phyloP scores from a whole-genome alignment of 2,113 vertebrate species.

The Otus sunia region DNA sequence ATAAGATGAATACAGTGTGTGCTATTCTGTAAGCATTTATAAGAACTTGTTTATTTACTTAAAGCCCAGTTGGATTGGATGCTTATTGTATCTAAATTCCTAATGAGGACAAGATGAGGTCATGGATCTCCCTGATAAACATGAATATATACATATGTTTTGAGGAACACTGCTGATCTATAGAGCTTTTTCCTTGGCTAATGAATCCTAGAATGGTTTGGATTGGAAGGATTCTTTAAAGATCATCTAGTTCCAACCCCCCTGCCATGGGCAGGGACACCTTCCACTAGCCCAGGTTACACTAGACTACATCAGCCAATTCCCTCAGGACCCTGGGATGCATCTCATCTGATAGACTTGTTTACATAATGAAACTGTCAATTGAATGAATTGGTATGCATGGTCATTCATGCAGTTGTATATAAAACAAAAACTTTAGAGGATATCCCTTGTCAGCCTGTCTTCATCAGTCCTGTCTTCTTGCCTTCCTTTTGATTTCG shows the following conservation, averaged over 20 bases:
- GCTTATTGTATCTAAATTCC: not conserved
- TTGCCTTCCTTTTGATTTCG: not conserved
- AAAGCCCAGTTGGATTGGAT: not conserved
- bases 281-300: too few relatives aligned
- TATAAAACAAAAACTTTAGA: not conserved
- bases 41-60: not conserved
- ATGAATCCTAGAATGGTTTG: not conserved
- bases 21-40: not conserved
- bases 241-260: not conserved
- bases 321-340: not conserved
- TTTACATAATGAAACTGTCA: not conserved
- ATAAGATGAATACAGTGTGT: not conserved
- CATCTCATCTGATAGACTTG: not conserved
- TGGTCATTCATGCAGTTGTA: not conserved
- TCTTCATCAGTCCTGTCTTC: not conserved
- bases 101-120: not conserved
- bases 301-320: not conserved
- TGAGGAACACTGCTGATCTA: not conserved
- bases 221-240: not conserved
- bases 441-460: not conserved
- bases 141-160: not conserved
- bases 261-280: not conserved
- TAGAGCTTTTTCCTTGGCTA: not conserved
- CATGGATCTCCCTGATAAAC: not conserved
- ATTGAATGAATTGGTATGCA: not conserved